Conservation (phyloP, 2,113 vertebrate genomes). For the Bubalus kerabau region DNA sequence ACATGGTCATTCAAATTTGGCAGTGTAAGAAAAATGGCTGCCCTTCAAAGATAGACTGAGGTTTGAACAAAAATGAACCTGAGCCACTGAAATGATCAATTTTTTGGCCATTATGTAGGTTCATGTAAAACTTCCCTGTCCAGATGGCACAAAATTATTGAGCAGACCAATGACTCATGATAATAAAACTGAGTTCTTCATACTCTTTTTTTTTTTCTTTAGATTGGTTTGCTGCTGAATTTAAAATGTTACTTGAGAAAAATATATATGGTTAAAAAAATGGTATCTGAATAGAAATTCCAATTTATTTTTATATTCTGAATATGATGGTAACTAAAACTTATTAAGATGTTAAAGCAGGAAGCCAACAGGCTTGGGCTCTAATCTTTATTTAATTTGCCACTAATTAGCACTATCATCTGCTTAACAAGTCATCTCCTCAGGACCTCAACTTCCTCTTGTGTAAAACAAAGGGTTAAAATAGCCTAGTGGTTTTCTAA, state of each 20-base stretch:
- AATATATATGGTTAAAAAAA: not conserved
- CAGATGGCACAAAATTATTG: not conserved
- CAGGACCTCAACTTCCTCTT: not conserved
- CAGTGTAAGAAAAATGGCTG: not conserved
- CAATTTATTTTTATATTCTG: slow-evolving; percentile 19
- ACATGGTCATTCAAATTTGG: not conserved
- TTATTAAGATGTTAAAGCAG: slow-evolving; percentile 13
- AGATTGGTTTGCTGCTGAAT: not conserved
- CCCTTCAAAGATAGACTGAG: not conserved
- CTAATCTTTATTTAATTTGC: slow-evolving; percentile 17
- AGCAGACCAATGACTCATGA: not conserved
- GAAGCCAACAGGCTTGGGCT: not conserved
- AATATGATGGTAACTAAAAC: not conserved
- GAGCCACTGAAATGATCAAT: not conserved
- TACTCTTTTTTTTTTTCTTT: not conserved
- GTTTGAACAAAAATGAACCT: not conserved
- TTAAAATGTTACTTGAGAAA: not conserved
- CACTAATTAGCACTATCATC: slow-evolving; percentile 33
- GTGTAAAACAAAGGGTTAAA: not conserved
- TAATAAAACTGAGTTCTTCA: not conserved
- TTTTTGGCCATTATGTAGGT: not conserved
- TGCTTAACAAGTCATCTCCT: not conserved
- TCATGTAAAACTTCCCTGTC: not conserved
- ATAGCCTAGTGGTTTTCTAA: slow-evolving; percentile 27
- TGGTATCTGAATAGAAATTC: not conserved